Evolutionary conservation across 2,888 invertebrate species (phyloP).

Genomic region (Ctenicera cuprea): DNA sequence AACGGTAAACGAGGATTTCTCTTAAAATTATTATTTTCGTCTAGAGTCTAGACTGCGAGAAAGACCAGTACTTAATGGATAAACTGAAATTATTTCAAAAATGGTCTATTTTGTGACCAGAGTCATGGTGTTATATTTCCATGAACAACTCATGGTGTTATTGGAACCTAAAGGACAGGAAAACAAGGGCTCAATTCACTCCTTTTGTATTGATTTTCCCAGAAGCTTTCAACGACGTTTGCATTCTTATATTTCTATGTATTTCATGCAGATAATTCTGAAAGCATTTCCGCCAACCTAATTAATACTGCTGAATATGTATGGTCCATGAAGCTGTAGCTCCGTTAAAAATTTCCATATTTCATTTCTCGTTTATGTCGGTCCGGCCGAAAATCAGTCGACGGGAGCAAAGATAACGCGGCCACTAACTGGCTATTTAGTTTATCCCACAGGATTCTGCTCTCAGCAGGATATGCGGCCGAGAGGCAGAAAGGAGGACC

Average conservation of each 20-base stretch:
- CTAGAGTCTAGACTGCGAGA: not conserved
- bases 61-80: no score
- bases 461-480: conserved; percentile 50
- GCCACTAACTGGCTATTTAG: conserved; percentile 53
- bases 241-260: no score
- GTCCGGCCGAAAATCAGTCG: conserved; percentile 22
- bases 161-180: no score
- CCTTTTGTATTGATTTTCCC: no score
- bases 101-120: no score
- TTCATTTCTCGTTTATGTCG: conserved; percentile 17
- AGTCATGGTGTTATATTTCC: no score
- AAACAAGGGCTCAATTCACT: no score
- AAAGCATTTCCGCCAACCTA: not conserved
- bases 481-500: conserved; percentile 45
- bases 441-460: conserved; percentile 51
- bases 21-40: not conserved
- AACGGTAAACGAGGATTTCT: no score
- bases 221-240: no score
- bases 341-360: conserved; percentile 27
- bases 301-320: not conserved
- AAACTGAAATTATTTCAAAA: no score
- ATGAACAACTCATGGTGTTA: no score
- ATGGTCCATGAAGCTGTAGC: not conserved
- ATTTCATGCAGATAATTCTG: no score
- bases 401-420: conserved; percentile 47